These are phyloP conservation scores for Triplophysa dalaica DNA, from an alignment of 2,113 vertebrate genomes.

Conservation along the genomic window DNA sequence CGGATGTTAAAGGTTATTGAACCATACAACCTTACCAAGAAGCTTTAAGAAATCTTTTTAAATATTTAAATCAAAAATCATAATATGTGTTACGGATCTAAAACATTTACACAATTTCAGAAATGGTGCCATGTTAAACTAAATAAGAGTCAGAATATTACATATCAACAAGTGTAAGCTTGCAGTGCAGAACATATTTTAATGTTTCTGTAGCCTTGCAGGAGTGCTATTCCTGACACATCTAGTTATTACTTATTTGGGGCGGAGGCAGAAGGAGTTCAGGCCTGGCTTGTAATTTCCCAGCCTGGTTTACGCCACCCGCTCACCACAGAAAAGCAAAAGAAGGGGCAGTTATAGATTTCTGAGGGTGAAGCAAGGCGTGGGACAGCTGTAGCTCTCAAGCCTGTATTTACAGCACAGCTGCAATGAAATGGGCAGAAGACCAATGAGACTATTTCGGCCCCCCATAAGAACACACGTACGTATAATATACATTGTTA, in stretches of 20 bases:
- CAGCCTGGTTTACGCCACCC: slow-evolving; percentile 66
- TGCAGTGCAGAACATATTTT: slow-evolving; percentile 16
- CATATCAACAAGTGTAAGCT: not conserved
- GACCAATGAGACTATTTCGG: slow-evolving; percentile 57
- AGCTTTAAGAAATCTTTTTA: too few species aligned
- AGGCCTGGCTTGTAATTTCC: slow-evolving; percentile 75
- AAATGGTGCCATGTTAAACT: too few species aligned
- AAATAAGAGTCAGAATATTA: not conserved
- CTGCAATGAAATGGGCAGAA: slow-evolving; percentile 55
- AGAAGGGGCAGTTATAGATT: slow-evolving; percentile 53
- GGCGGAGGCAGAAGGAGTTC: slow-evolving; percentile 68
- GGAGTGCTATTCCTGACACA: slow-evolving; percentile 69
- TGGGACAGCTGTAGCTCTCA: slow-evolving; percentile 65
- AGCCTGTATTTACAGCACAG: slow-evolving; percentile 75
- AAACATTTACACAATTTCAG: too few species aligned
- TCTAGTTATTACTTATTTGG: slow-evolving; percentile 72
- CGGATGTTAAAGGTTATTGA: too few species aligned
- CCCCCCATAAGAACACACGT: slow-evolving; percentile 13
- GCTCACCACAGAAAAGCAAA: slow-evolving; percentile 72
- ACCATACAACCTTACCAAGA: too few species aligned
- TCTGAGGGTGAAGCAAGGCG: slow-evolving; percentile 61
- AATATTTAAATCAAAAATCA: too few species aligned
- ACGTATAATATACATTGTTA: not conserved
- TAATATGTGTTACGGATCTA: too few species aligned
- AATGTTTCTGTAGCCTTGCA: slow-evolving; percentile 37